Evolutionary conservation across 2,888 invertebrate genomes (phyloP).

Genomic region (Cataglyphis altisquamis): DNA sequence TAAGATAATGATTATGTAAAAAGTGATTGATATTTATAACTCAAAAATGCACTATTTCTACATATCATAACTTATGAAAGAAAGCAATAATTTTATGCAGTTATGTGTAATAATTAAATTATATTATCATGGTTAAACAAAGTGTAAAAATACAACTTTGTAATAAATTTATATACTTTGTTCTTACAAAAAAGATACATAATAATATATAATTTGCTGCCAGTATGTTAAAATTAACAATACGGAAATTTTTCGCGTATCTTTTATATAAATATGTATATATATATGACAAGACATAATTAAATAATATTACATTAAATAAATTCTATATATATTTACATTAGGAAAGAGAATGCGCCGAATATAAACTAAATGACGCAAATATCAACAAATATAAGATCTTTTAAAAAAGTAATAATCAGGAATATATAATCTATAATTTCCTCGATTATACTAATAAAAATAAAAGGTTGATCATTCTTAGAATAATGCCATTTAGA

Average conservation of each 20-base stretch:
- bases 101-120: conserved; percentile 5
- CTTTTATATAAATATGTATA: not conserved
- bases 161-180: conserved; percentile 12
- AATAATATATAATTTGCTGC: conserved; percentile 34
- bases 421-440: conserved; percentile 9
- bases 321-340: conserved; percentile 28
- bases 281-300: conserved; percentile 26
- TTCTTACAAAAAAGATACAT: conserved; percentile 36
- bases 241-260: conserved; percentile 29
- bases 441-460: conserved; percentile 17
- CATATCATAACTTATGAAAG: conserved; percentile 32
- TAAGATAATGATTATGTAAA: not conserved
- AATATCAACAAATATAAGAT: conserved; percentile 26
- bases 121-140: conserved; percentile 10
- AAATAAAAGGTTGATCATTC: conserved; percentile 13
- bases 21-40: conserved; percentile 16
- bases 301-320: conserved; percentile 50
- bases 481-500: conserved; percentile 16
- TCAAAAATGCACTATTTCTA: conserved; percentile 22
- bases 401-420: conserved; percentile 15
- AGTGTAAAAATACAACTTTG: conserved; percentile 35
- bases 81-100: conserved; percentile 22
- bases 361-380: conserved; percentile 42
- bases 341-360: conserved; percentile 25
- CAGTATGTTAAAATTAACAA: conserved; percentile 38